Conservation (phyloP, 2,113 vertebrate species). For the Silurus meridionalis region DNA sequence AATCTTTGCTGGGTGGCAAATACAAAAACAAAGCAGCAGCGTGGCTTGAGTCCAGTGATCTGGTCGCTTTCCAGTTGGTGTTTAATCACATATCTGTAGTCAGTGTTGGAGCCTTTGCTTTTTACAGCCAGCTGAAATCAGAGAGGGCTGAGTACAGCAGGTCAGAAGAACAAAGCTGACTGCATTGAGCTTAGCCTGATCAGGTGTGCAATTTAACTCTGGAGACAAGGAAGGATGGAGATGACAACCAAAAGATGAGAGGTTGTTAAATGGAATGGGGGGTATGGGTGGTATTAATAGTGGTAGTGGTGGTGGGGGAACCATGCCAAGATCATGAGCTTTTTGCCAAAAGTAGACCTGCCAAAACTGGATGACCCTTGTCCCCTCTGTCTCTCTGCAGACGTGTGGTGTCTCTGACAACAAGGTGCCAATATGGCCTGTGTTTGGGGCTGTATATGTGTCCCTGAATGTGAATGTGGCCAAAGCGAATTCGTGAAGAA, state of each 20-base stretch:
- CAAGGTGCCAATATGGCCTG: conserved; percentile 51
- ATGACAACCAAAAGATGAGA: conserved; percentile 17
- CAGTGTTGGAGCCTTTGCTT: conserved; percentile 78
- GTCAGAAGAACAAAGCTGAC: conserved; percentile 49
- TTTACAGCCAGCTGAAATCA: conserved; percentile 98
- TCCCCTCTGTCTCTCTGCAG: conserved; percentile 49
- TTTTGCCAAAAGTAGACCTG: conserved; percentile 61
- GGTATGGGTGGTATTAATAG: background rate
- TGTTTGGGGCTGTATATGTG: conserved; percentile 49
- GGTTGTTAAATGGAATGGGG: background rate
- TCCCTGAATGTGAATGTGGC: conserved; percentile 28
- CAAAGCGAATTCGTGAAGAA: background rate
- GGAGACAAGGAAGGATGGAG: conserved; percentile 44
- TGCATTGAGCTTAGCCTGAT: conserved; percentile 34
- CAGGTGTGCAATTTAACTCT: conserved; percentile 69
- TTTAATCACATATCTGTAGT: conserved; percentile 85
- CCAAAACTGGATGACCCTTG: conserved; percentile 66
- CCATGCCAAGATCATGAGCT: conserved; percentile 65
- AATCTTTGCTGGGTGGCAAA: conserved; percentile 58
- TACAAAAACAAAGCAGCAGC: conserved; percentile 64
- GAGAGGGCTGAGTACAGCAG: conserved; percentile 67
- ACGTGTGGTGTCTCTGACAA: conserved; percentile 50
- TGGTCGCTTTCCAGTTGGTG: conserved; percentile 92
- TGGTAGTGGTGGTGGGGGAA: conserved; percentile 25
- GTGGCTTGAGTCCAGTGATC: conserved; percentile 88